Conservation (phyloP, 2,888 invertebrate species). For the Argyresthia goedartella region DNA sequence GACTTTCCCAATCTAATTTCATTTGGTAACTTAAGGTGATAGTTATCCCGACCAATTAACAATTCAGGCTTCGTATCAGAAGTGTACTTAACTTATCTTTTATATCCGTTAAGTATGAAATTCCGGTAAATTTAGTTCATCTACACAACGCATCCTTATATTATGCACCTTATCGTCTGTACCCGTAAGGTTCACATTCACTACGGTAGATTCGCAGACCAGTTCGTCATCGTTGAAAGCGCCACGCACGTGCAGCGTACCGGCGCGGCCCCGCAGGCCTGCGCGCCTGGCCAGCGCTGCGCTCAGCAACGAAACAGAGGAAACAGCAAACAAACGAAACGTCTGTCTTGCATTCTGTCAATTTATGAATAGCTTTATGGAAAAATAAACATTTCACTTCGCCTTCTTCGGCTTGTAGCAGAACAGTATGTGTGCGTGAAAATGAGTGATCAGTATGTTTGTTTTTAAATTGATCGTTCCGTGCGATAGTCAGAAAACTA, state of each 20-base stretch:
- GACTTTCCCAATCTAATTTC: not conserved
- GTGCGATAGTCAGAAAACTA: not conserved
- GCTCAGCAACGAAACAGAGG: slow-evolving; percentile 15
- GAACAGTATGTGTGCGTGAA: too few relatives aligned
- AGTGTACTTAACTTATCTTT: slow-evolving; percentile 4
- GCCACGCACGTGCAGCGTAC: slow-evolving; percentile 15
- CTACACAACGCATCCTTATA: slow-evolving; percentile 13
- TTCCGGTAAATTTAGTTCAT: slow-evolving; percentile 18
- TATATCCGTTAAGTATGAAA: slow-evolving; percentile 6
- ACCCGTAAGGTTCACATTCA: slow-evolving; percentile 11
- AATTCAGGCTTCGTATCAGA: slow-evolving; percentile 15
- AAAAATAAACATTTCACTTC: slow-evolving; percentile 10
- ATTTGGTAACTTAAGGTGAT: slow-evolving; percentile 1
- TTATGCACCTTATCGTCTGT: slow-evolving; percentile 7
- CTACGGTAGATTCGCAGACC: slow-evolving; percentile 10
- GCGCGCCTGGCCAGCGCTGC: slow-evolving; percentile 9
- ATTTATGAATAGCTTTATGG: slow-evolving; percentile 7
- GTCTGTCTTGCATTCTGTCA: slow-evolving; percentile 13
- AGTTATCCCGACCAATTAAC: slow-evolving; percentile 17
- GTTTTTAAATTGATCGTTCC: not conserved
- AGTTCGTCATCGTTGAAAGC: slow-evolving; percentile 14
- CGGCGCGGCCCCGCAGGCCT: slow-evolving; percentile 12
- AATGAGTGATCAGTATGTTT: not conserved
- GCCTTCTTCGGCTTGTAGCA: not conserved
- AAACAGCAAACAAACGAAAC: too few relatives aligned